Evolutionary conservation across 2,888 invertebrate genomes (phyloP), one percentile per base, ranked within the genome.

Genomic region (Augochlorella aurata): DNA sequence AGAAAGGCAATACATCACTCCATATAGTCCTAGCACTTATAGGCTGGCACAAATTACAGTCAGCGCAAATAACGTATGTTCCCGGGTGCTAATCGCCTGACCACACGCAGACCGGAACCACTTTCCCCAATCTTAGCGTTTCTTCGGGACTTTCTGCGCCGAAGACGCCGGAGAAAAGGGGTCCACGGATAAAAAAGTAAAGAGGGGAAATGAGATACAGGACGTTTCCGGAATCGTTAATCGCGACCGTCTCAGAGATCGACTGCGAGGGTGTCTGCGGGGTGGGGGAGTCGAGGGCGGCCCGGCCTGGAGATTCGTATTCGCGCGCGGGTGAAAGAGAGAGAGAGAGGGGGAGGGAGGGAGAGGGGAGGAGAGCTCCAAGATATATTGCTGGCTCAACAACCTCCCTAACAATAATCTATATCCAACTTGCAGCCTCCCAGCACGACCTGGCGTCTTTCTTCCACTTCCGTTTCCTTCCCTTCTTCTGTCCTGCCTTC

Each of bases 321-420:
- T 58, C 58, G 58, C 24, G 14, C 21, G 24, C 21, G 47, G 8
- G 44, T 2, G 50, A 1, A 1, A 5, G 29, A 3, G 29, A 49
- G 74, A 54, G 21, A 54, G 47, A 9, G 29, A 47, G 21, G 47
- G 4, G 8, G 44, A 14, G 50, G 1, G 5, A 1, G 29, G 1
- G 29, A 49, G 74, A 70, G 70, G 14, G 76, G 10, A 61, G 47
- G 29, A 16, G 16, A 70, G 69, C 45, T 47, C 54, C 65, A 65
- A 81, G 87, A 88, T 84, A 85, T 82, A 88, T 86, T 83, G 85
- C 85, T 83, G 82, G 73, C 87, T 85, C 83, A 82, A 54, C 77
- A 81, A 84, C 76, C 81, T 68, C 65, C 70, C 83, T 85, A 87
- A 88, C 83, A 82, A 88, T 88, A 84, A 88, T 87, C 85, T 85